Base-by-base conservation (phyloP, 1,140 invertebrate genomes). In the Bombus turneri region DNA sequence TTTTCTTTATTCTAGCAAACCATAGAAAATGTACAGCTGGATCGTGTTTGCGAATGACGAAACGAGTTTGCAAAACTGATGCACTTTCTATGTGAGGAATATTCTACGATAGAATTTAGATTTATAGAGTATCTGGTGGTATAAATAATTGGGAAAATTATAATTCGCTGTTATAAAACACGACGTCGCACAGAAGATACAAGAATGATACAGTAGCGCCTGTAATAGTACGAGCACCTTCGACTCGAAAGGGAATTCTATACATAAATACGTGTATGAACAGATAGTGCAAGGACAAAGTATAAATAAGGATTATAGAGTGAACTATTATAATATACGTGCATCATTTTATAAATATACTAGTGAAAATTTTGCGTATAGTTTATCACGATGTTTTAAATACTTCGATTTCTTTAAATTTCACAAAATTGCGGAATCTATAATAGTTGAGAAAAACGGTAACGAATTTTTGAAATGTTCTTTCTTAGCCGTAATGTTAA, bases 231-330 rank as follows among this genome's bases (percentile, higher is more conserved):
- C 18, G 34, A 68, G 9, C 34, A 68, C 66, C 31, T 34, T 39
- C 1, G 68, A 39, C 68, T 69, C 22, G 9, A 3, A 53, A 53
- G 47, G 22, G 47, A 28, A 69, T 57, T 41, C 6, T 37, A 9
- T 41, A 13, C 4, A 41, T 31, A n/a, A 37, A 22, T 62, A 25
- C 31, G 2, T 3, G 8, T 68, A 68, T 34, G 53, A 71, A 69
- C 71, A 81, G n/a, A 18, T 34, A 71, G 15, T 1, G 8, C 78
- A 69, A 81, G 41, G 47, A 53, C 34, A 57, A 71, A 2, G 10
- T 72, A 72, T 73, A 82, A 82, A 73, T 74, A 82, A 13, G 15
- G 3, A 71, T 15, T 31, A 34, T 53, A 43, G 1, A 59, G 22
- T 34, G 6, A 37, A 37, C 18, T n/a, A 34, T 28, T 39, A 37